Percentiles rank a stretch among this genome's conserved stretches.
phyloP scores from a whole-genome alignment of 35 echinoderm and acorn worm genomes.

The Amphiura filiformis region DNA sequence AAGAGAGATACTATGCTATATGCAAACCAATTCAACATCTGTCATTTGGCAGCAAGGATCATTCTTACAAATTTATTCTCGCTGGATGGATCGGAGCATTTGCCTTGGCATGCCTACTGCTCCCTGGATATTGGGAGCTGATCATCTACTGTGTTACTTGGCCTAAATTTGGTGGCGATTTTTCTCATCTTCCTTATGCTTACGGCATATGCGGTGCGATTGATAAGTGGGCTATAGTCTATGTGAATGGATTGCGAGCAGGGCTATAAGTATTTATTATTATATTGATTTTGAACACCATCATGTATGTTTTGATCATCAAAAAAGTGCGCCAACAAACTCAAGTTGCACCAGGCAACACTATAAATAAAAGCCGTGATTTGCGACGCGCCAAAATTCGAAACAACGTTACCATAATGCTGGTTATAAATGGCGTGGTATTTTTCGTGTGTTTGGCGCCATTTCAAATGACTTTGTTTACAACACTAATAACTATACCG shows the following conservation, averaged over 20 bases:
- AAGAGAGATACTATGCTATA: not conserved
- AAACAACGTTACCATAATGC: conserved; percentile 59
- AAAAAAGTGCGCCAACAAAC: conserved; percentile 15
- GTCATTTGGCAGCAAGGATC: not conserved
- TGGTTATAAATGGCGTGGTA: conserved; percentile 60
- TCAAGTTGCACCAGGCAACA: not conserved
- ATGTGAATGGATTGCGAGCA: not conserved
- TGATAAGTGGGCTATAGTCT: not conserved
- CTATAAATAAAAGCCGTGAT: not conserved
- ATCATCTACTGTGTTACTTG: not conserved
- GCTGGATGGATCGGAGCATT: not conserved
- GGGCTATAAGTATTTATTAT: conserved; percentile 32
- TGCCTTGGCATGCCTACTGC: not conserved
- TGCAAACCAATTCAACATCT: not conserved
- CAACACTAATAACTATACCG: conserved; percentile 16
- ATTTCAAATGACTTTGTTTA: conserved; percentile 36
- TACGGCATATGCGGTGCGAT: not conserved
- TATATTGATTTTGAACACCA: conserved; percentile 37
- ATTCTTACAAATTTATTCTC: not conserved
- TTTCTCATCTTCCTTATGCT: not conserved
- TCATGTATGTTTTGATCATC: conserved; percentile 62
- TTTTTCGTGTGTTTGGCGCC: conserved; percentile 57
- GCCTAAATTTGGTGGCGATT: not conserved
- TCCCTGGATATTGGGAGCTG: not conserved
- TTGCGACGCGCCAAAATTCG: conserved; percentile 21